Evolutionary conservation across 2,113 vertebrate species (phyloP).

Genomic region (Gasterosteus aculeatus): DNA sequence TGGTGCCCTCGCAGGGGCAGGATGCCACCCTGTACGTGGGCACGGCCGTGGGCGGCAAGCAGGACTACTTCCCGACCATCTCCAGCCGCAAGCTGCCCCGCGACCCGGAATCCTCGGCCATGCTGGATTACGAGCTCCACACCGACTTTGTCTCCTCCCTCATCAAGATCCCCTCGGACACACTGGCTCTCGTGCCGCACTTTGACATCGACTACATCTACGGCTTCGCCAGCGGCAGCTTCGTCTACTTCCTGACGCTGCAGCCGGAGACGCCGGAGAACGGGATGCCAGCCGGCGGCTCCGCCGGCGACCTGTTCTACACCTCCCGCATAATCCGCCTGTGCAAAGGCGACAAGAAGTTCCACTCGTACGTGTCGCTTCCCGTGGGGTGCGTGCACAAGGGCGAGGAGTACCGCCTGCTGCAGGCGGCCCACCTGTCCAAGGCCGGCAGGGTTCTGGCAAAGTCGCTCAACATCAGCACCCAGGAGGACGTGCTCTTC

Average conservation of each 20-base stretch:
- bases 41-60: conserved; percentile 93
- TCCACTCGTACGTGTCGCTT: conserved; percentile 96
- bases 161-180: conserved; percentile 97
- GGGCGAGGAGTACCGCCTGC: conserved; percentile 91
- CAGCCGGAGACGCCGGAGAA: conserved; percentile 93
- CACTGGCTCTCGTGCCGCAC: conserved; percentile 90
- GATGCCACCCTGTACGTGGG: conserved; percentile 94
- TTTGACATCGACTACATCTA: conserved; percentile 97
- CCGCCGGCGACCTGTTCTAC: conserved; percentile 91
- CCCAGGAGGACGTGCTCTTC: conserved; percentile 92
- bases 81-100: conserved; percentile 94
- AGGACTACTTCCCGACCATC: conserved; percentile 97
- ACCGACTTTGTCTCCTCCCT: conserved; percentile 97
- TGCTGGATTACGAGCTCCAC: conserved; percentile 97
- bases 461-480: conserved; percentile 86
- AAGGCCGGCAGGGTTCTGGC: conserved; percentile 88
- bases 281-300: conserved; percentile 80
- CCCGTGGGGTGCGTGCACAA: conserved; percentile 89
- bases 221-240: conserved; percentile 90
- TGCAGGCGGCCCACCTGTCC: conserved; percentile 92
- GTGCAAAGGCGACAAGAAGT: conserved; percentile 96
- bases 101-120: conserved; percentile 92
- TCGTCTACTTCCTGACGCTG: conserved; percentile 94
- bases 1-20: conserved; percentile 88
- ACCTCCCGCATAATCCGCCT: conserved; percentile 94